Evolutionary conservation across 2,888 invertebrate species (phyloP).

Genomic region (Lasioglossum villosulum): DNA sequence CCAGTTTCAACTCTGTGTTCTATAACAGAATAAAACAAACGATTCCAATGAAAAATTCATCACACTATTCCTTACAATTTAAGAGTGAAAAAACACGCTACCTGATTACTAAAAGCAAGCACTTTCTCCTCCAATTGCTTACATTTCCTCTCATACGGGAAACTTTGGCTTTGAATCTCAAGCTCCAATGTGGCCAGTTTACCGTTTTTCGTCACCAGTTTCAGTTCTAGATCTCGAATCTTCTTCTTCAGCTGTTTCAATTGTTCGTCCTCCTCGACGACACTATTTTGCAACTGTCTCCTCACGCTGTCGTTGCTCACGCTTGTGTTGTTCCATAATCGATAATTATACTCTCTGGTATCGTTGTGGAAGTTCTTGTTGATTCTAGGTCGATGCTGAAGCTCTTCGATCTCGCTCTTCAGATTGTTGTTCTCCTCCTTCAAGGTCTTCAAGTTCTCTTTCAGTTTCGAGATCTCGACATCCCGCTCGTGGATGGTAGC

Average conservation of each 20-base stretch:
- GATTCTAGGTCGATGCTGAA: background rate
- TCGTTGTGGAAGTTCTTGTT: background rate
- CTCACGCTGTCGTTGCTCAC: constrained; percentile 71
- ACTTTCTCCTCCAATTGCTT: constrained; percentile 76
- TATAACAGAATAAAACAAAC: constrained; percentile 5
- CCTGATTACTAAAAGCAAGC: constrained; percentile 69
- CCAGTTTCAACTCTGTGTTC: constrained; percentile 60
- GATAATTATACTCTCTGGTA: background rate
- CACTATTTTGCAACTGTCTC: constrained; percentile 65
- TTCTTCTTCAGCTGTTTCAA: constrained; percentile 66
- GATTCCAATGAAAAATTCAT: background rate
- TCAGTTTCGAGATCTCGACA: constrained; percentile 53
- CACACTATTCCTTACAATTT: background rate
- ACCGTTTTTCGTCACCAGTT: constrained; percentile 77
- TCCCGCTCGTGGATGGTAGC: constrained; percentile 16
- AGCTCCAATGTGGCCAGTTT: constrained; percentile 78
- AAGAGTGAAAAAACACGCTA: constrained; percentile 27
- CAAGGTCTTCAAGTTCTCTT: constrained; percentile 22
- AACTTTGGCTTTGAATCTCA: constrained; percentile 76
- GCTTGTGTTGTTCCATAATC: background rate
- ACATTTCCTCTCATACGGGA: constrained; percentile 78
- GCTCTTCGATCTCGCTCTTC: background rate
- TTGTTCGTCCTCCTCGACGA: constrained; percentile 46
- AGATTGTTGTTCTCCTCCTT: background rate
- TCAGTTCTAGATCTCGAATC: constrained; percentile 74